These are phyloP conservation scores for Dicrurus megarhynchus DNA, from an alignment of 2,113 vertebrate species.

Conservation along the genomic window DNA sequence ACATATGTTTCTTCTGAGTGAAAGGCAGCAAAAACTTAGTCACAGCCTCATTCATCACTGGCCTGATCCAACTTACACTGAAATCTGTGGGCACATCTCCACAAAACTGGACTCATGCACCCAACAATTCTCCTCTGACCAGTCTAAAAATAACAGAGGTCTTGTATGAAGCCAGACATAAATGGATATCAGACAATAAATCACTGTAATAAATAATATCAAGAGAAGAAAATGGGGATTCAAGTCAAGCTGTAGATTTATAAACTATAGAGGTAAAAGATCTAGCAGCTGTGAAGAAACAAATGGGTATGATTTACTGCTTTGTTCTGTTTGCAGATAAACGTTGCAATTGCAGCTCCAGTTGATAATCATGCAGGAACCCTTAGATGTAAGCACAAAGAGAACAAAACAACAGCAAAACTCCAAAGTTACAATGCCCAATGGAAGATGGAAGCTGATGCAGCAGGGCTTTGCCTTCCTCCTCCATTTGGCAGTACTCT, in stretches of 20 bases:
- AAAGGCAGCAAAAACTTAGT: background rate
- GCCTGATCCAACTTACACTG: background rate
- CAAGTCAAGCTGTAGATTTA: constrained; percentile 7
- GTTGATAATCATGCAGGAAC: background rate
- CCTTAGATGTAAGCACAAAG: background rate
- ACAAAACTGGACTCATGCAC: background rate
- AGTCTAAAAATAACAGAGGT: background rate
- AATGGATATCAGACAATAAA: background rate
- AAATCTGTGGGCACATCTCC: background rate
- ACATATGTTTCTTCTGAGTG: background rate
- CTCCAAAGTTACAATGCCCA: background rate
- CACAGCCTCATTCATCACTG: background rate
- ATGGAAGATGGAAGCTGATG: background rate
- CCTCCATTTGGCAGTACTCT: background rate
- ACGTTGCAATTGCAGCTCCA: background rate
- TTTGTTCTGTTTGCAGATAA: constrained; percentile 25
- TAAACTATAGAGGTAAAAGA: background rate
- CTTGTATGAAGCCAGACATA: background rate
- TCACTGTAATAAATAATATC: background rate
- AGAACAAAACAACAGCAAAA: background rate
- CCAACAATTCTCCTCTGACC: background rate
- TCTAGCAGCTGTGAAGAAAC: background rate
- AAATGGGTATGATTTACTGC: background rate
- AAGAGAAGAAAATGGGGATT: background rate
- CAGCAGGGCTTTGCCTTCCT: background rate